Base-by-base conservation (phyloP, 2,113 vertebrate species). In the Halichoeres trimaculatus region DNA sequence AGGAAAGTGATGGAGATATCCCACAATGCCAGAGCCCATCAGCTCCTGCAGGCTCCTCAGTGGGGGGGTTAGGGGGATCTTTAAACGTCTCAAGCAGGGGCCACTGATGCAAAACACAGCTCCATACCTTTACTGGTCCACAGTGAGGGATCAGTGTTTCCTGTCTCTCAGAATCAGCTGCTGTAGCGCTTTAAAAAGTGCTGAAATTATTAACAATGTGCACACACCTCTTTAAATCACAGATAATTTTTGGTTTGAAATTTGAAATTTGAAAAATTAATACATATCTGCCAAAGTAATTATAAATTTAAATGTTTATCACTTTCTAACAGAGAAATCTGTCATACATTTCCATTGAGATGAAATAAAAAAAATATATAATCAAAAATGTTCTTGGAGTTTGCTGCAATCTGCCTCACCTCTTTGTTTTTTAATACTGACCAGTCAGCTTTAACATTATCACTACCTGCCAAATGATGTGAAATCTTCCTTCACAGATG, bases 11-110 rank as follows among this genome's bases (percentile, higher is more conserved):
- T 84, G 90, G 92, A 88, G 80, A 89, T 75, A 83, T 43, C 43
- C 91, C 70, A 91, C 92, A 90, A 93, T 90, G 93, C 86, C 75
- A 84, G 90, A 77, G 65, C 86, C 87, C 94, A 88, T 93, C 92
- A 94, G 88, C 78, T 91, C 89, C 88, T 77, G 87, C 71, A 61
- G 79, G 78, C 86, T 47, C 83, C 90, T 88, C 90, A 78, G n/a
- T n/a, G 80, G 86, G 92, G 93, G 78, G 85, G 67, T 78, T 59
- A 66, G 85, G 65, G 79, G 60, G 70, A 57, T 94, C 93, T 93
- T 92, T 53, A 59, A 70, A 70, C 20, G 19, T 66, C 52, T 80
- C 26, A n/a, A 93, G 92, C 80, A 84, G 86, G 79, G 40, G 91
- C 94, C 91, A 92, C 91, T 93, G 86, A 92, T 85, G 93, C 93